phyloP scores from a whole-genome alignment of 2,888 invertebrate species.

The Spialia ferax region DNA sequence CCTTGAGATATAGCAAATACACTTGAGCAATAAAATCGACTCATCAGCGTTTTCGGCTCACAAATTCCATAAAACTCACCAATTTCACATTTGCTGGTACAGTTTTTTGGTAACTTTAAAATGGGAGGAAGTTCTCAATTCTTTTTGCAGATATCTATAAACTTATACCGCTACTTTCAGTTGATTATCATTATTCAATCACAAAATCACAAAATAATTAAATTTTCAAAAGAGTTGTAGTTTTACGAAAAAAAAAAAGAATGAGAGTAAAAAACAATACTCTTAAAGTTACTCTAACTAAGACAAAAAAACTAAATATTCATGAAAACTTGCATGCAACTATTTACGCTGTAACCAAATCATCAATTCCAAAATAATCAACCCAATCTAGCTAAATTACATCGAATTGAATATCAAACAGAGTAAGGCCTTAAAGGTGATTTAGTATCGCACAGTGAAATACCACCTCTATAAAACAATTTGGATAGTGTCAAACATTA shows the following conservation, averaged over 20 bases:
- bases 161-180: no score
- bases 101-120: neutral
- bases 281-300: no score
- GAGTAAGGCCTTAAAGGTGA: slow-evolving; percentile 7
- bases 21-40: neutral
- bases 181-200: no score
- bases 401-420: slow-evolving; percentile 5
- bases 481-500: slow-evolving; percentile 38
- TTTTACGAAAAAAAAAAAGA: no score
- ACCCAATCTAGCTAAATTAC: neutral
- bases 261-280: no score
- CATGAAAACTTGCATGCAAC: neutral
- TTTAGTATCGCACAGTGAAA: slow-evolving; percentile 23
- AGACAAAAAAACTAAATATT: no score
- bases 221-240: no score
- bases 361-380: neutral
- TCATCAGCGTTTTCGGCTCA: neutral
- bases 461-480: slow-evolving; percentile 32
- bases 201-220: no score
- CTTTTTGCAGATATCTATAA: no score
- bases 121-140: neutral
- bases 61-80: neutral
- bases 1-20: slow-evolving; percentile 15
- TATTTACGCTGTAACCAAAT: neutral
- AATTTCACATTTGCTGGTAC: neutral